Evolutionary conservation across 2,888 invertebrate genomes (phyloP).

Genomic region (Hyppa rectilinea): DNA sequence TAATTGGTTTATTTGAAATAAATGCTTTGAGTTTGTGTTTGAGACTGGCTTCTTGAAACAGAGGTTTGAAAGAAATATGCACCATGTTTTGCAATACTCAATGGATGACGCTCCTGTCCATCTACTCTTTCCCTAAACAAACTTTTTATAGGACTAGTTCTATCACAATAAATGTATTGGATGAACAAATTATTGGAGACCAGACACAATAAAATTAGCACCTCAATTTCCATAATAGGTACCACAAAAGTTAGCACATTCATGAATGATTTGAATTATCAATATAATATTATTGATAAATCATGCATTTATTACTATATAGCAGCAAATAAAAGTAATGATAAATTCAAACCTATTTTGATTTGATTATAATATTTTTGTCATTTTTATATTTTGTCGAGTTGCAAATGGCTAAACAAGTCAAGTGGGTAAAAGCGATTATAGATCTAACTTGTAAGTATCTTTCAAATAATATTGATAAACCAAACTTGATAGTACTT

Average conservation of each 20-base stretch:
- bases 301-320: slow-evolving; percentile 31
- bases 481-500: not conserved
- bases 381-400: not conserved
- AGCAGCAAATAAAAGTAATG: slow-evolving; percentile 11
- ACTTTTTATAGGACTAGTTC: not conserved
- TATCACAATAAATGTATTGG: slow-evolving; percentile 5
- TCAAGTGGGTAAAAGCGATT: not conserved
- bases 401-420: not conserved
- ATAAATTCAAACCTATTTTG: slow-evolving; percentile 25
- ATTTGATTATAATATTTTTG: not conserved
- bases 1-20: too few species aligned
- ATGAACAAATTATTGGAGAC: not conserved
- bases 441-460: not conserved
- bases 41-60: not conserved
- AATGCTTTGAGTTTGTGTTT: too few species aligned
- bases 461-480: not conserved
- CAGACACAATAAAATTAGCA: slow-evolving; percentile 22
- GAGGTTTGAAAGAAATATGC: not conserved
- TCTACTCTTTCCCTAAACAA: not conserved
- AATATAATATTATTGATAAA: slow-evolving; percentile 43
- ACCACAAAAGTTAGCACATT: slow-evolving; percentile 26
- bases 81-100: slow-evolving; percentile 1
- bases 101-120: not conserved
- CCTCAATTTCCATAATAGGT: not conserved
- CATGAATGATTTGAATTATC: slow-evolving; percentile 28